A percentile compares a stretch with the other conserved stretches of the same genome.
Conservation (phyloP, 2,888 invertebrate species). For the Cheilosia pagana region DNA sequence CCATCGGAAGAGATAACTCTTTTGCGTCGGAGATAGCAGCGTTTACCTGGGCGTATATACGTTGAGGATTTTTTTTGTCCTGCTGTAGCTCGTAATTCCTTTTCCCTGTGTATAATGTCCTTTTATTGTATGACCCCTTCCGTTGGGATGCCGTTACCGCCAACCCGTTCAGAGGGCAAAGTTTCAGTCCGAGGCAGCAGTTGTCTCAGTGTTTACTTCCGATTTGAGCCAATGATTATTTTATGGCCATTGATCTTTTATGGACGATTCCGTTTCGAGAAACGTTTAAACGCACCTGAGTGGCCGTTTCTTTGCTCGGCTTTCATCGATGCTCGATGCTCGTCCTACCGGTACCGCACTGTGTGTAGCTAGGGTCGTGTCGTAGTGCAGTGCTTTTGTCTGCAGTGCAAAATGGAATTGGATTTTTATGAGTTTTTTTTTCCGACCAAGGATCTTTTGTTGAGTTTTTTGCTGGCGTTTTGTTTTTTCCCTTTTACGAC, state of each 20-base stretch:
- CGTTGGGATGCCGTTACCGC: conserved; percentile 32
- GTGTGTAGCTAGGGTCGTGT: conserved; percentile 39
- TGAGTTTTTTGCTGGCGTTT: conserved; percentile 21
- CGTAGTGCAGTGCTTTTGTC: conserved; percentile 70
- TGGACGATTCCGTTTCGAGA: conserved; percentile 75
- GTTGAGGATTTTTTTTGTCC: background rate
- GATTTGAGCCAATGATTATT: conserved; percentile 76
- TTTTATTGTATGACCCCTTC: conserved; percentile 72
- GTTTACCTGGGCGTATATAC: conserved; percentile 54
- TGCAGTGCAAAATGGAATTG: conserved; percentile 69
- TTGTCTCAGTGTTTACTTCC: conserved; percentile 76
- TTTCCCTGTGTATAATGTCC: conserved; percentile 71
- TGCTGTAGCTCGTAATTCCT: conserved; percentile 60
- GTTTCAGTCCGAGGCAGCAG: conserved; percentile 69
- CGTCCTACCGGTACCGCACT: conserved; percentile 13
- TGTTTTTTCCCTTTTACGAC: conserved; percentile 41
- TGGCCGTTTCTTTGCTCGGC: conserved; percentile 57
- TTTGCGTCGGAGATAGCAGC: conserved; percentile 55
- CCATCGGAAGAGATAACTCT: conserved; percentile 71
- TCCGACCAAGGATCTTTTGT: conserved; percentile 45
- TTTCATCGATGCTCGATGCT: conserved; percentile 46
- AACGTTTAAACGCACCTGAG: conserved; percentile 75
- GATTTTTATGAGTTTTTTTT: conserved; percentile 66
- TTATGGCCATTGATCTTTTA: conserved; percentile 77
- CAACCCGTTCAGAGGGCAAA: conserved; percentile 52